Conservation (phyloP, 2,797 vertebrate species). For the Microctenopoma steveboyesi region DNA sequence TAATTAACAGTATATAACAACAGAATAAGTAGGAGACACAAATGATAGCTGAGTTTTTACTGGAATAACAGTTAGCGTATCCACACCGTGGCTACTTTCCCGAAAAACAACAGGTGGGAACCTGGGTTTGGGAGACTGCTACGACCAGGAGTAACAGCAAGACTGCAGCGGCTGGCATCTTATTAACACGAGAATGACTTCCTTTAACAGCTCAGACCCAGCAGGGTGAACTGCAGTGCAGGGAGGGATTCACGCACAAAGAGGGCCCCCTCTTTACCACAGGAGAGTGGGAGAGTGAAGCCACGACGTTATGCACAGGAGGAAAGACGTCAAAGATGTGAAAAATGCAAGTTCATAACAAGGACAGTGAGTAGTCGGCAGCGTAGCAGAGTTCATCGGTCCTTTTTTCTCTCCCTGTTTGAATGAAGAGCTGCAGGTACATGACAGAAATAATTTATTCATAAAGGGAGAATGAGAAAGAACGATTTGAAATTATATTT, state of each 20-base stretch:
- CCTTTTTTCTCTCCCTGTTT: too few relatives aligned
- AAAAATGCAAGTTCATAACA: conserved; percentile 88
- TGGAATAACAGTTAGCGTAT: neutral
- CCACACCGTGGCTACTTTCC: neutral
- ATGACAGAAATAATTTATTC: too few relatives aligned
- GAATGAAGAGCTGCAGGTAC: too few relatives aligned
- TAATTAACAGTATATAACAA: neutral
- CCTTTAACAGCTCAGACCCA: neutral
- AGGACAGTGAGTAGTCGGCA: neutral
- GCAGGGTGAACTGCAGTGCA: conserved; percentile 7
- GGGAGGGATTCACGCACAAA: conserved; percentile 1
- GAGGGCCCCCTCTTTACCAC: conserved; percentile 26
- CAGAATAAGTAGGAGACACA: neutral
- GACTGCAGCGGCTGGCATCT: neutral
- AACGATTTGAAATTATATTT: too few relatives aligned
- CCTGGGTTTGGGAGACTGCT: neutral
- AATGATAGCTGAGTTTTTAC: neutral
- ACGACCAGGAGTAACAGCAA: neutral
- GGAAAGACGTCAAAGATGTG: conserved; percentile 45
- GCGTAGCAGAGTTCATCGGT: too few relatives aligned
- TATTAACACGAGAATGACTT: neutral
- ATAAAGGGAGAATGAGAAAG: too few relatives aligned
- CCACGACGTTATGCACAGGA: conserved; percentile 12
- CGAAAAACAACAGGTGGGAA: neutral
- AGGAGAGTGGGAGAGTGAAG: conserved; percentile 11